Evolutionary conservation across 64 coral and sea anemone species (phyloP), one percentile per base, ranked within the genome.

Genomic region (Catalaphyllia jardinei): DNA sequence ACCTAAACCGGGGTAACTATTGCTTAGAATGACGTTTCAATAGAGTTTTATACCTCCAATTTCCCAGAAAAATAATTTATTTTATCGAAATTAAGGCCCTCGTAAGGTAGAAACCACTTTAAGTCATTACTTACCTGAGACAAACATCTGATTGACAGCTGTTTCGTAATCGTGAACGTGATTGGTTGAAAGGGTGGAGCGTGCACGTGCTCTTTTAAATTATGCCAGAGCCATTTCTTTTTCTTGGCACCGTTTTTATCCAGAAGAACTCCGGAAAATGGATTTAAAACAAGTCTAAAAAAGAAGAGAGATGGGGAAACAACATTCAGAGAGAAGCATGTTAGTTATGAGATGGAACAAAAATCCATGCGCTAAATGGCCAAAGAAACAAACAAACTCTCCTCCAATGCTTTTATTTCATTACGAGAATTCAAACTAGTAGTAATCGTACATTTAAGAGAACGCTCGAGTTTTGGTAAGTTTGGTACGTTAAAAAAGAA

Each of bases 151-250:
- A 99, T 49, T 50, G 97, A 95, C 8, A 99, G 52, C 31, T 93
- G 87, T 15, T 95, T 94, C 12, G 94, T 84, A 19, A 95, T 83
- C 78, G 72, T 87, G 59, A 99, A 99, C 22, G 97, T 99, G 88
- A 99, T 93, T 57, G 97, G 97, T 82, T 99, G 97, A 80, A 95
- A 99, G 29, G 97, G 97, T 3, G 97, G 97, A 0, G 97, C 97
- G 60, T 99, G 97, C 2, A 99, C 97, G 59, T 99, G 93, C 0
- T 65, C 87, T 20, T 93, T 95, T 15, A 62, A 54, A 31, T 99
- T 95, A 61, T 99, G 88, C 97, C 97, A 99, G 4, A 95, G 74
- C 97, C 97, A 99, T 57, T 91, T 99, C 80, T 99, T 99, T 88
- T 85, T 99, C 38, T 84, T 88, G 15, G 91, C 79, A 9, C 97